These are phyloP conservation scores for Drosophila mercatorum DNA, from an alignment of 2,888 invertebrate genomes.

Conservation along the genomic window DNA sequence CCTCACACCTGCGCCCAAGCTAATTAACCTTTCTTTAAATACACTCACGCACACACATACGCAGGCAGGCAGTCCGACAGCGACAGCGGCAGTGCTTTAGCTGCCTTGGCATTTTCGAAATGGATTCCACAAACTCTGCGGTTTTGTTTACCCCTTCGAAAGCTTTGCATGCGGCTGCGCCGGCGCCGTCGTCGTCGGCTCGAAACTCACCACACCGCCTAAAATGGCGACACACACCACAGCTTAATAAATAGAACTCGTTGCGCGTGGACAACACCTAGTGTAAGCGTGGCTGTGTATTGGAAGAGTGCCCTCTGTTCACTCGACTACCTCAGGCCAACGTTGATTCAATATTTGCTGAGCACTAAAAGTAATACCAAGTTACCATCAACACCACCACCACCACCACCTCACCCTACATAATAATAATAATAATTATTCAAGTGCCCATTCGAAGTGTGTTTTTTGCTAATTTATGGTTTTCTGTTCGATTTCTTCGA, in stretches of 20 bases:
- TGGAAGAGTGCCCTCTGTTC: conserved; percentile 81
- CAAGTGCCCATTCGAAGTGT: conserved; percentile 44
- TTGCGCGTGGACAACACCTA: conserved; percentile 84
- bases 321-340: conserved; percentile 43
- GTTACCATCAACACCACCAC: conserved; percentile 12
- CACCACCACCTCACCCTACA: conserved; percentile 6
- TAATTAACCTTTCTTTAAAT: conserved; percentile 75
- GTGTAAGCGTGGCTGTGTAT: conserved; percentile 85
- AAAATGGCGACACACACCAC: conserved; percentile 67
- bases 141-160: conserved; percentile 55
- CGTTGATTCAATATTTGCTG: conserved; percentile 63
- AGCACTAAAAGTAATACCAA: conserved; percentile 52
- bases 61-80: background rate
- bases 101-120: conserved; percentile 67
- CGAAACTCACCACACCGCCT: conserved; percentile 77
- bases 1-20: conserved; percentile 57
- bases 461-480: conserved; percentile 47
- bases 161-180: conserved; percentile 48
- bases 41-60: conserved; percentile 16
- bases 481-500: conserved; percentile 47
- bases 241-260: conserved; percentile 85
- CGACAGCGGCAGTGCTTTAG: conserved; percentile 21
- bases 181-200: conserved; percentile 36
- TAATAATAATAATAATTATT: background rate
- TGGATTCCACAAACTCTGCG: conserved; percentile 58